These are phyloP conservation scores for Austrofundulus limnaeus DNA, from an alignment of 2,113 vertebrate species.

Conservation along the genomic window DNA sequence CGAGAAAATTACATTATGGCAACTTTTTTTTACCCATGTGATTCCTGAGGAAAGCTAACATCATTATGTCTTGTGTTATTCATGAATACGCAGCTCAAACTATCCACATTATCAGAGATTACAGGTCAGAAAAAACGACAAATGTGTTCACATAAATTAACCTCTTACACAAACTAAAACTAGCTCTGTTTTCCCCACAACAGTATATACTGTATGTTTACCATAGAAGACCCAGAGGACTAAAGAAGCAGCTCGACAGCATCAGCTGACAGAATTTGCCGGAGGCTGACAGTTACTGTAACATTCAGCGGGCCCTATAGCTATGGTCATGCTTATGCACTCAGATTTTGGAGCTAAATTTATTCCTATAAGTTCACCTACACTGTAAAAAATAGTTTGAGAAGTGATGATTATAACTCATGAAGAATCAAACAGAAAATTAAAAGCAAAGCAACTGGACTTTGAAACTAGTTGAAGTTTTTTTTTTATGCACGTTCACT, in stretches of 20 bases:
- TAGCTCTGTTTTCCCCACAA: not conserved
- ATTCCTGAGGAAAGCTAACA: constrained; percentile 35
- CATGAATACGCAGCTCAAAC: constrained; percentile 16
- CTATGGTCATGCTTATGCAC: constrained; percentile 25
- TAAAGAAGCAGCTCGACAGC: constrained; percentile 27
- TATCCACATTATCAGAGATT: constrained; percentile 18
- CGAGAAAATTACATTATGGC: constrained; percentile 49
- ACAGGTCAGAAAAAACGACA: not conserved
- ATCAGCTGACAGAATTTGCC: constrained; percentile 42
- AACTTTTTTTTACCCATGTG: constrained; percentile 37
- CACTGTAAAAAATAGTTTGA: not conserved
- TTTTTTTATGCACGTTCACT: no score
- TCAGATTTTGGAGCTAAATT: constrained; percentile 31
- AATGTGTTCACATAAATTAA: constrained; percentile 8
- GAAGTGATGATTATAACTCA: not conserved
- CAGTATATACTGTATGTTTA: not conserved
- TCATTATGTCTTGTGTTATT: constrained; percentile 34
- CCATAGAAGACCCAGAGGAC: constrained; percentile 20
- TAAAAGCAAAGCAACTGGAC: no score
- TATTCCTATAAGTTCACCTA: no score
- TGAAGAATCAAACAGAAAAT: no score
- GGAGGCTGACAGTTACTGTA: constrained; percentile 42
- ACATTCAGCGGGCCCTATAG: constrained; percentile 37
- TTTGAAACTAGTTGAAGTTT: no score
- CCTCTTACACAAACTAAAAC: constrained; percentile 7